phyloP scores from a whole-genome alignment of 2,888 invertebrate species.

The Operophtera brumata region DNA sequence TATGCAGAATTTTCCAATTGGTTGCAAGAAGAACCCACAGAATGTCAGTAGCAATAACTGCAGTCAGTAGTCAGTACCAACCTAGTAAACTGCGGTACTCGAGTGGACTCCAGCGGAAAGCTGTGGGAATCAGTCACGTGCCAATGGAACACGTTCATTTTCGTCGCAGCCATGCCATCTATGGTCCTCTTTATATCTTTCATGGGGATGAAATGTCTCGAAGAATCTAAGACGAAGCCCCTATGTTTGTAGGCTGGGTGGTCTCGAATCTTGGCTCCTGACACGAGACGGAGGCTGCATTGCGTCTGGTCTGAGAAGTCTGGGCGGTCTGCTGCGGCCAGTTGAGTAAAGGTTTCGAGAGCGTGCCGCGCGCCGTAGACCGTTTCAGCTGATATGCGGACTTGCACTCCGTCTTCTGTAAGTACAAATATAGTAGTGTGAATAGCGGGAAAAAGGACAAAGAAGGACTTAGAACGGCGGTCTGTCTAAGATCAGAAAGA shows the following conservation, averaged over 20 bases:
- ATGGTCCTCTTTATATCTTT: conserved; percentile 85
- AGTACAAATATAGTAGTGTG: neutral
- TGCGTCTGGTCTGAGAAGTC: conserved; percentile 46
- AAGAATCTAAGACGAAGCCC: conserved; percentile 93
- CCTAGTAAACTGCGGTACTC: conserved; percentile 87
- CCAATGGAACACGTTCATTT: conserved; percentile 97
- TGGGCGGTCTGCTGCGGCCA: conserved; percentile 70
- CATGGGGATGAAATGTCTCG: conserved; percentile 92
- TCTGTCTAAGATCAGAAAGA: no score
- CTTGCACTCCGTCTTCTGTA: conserved; percentile 72
- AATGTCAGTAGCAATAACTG: no score
- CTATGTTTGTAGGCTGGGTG: conserved; percentile 91
- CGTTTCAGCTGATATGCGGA: conserved; percentile 80
- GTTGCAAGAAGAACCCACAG: no score
- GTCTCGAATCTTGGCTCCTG: conserved; percentile 85
- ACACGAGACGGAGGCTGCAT: conserved; percentile 82
- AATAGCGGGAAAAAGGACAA: neutral
- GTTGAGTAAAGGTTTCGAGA: conserved; percentile 87
- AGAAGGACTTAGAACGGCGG: no score
- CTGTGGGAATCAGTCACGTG: conserved; percentile 95
- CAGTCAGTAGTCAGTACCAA: conserved; percentile 53
- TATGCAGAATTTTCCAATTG: no score
- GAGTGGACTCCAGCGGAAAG: conserved; percentile 90
- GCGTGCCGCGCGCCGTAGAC: conserved; percentile 88
- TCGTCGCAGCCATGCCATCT: conserved; percentile 92